Conservation (phyloP, 1,140 invertebrate genomes). For the Listronotus oregonensis region DNA sequence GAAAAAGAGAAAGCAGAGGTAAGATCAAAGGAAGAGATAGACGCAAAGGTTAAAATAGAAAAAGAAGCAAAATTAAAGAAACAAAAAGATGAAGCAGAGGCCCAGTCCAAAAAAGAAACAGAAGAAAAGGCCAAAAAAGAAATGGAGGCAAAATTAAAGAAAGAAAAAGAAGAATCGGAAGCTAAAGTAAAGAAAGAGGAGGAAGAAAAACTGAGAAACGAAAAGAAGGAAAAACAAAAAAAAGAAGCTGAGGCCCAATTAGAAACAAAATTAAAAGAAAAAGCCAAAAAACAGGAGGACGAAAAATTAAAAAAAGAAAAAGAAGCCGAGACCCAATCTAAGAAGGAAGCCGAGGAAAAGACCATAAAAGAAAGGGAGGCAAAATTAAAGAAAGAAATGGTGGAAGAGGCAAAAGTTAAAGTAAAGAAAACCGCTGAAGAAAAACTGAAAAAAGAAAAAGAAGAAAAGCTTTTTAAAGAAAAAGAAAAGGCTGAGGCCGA, state of each 20-base stretch:
- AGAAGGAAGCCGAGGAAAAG: slow-evolving; percentile 7
- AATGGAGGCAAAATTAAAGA: slow-evolving; percentile 21
- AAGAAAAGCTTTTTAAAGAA: slow-evolving; percentile 13
- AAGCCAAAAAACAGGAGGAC: not conserved
- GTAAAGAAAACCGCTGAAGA: slow-evolving; percentile 6
- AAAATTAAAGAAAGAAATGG: slow-evolving; percentile 8
- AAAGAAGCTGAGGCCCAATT: not conserved
- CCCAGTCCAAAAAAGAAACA: no score
- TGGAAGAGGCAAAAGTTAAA: slow-evolving; percentile 14
- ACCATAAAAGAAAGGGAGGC: slow-evolving; percentile 3
- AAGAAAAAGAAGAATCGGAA: not conserved
- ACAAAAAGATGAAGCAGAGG: not conserved
- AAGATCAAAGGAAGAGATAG: slow-evolving; percentile 14
- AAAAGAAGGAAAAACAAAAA: no score
- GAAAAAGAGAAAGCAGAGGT: not conserved
- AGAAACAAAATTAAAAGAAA: slow-evolving; percentile 10
- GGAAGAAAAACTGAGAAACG: slow-evolving; percentile 8
- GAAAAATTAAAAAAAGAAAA: slow-evolving; percentile 3
- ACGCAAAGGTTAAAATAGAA: slow-evolving; percentile 38
- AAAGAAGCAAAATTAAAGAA: slow-evolving; percentile 37
- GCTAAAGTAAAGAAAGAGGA: slow-evolving; percentile 5
- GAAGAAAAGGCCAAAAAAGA: not conserved
- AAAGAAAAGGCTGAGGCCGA: not conserved
- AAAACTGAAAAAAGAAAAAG: slow-evolving; percentile 13
- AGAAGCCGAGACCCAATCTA: slow-evolving; percentile 1